phyloP scores from a whole-genome alignment of 2,113 vertebrate genomes.

The Glaucidium brasilianum region DNA sequence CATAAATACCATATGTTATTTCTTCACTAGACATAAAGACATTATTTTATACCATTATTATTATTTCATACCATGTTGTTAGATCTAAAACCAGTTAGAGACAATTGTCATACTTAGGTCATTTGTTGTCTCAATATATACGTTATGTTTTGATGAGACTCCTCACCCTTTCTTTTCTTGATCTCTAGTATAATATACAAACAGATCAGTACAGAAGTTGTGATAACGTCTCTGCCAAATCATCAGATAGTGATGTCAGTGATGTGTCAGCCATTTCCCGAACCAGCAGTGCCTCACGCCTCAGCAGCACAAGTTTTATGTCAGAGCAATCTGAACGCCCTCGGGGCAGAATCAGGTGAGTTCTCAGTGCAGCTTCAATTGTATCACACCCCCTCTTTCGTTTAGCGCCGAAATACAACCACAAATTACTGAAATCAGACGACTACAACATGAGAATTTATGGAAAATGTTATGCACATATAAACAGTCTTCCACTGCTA shows the following conservation, averaged over 20 bases:
- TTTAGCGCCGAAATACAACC: not conserved
- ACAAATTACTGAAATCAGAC: not conserved
- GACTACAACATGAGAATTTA: not conserved
- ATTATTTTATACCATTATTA: not conserved
- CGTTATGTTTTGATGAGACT: not conserved
- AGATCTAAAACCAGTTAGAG: not conserved
- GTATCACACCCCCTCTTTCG: not conserved
- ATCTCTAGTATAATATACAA: conserved; percentile 84
- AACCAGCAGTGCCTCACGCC: conserved; percentile 97
- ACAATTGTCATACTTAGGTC: not conserved
- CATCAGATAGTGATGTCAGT: conserved; percentile 97
- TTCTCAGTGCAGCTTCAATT: conserved; percentile 1
- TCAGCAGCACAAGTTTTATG: conserved; percentile 99
- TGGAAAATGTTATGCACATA: not conserved
- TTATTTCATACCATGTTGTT: not conserved
- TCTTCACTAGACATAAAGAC: not conserved
- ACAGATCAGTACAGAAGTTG: conserved; percentile 92
- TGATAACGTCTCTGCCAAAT: conserved; percentile 94
- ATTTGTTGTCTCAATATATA: not conserved
- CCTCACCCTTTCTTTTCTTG: conserved; percentile 74
- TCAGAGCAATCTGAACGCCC: conserved; percentile 96
- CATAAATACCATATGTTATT: not conserved
- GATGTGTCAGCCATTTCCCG: conserved; percentile 93
- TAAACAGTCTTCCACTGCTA: not conserved
- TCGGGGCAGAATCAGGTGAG: conserved; percentile 91